Evolutionary conservation across 2,888 invertebrate genomes (phyloP), one percentile per base, ranked within the genome.

Genomic region (Drosophila melanocephala): DNA sequence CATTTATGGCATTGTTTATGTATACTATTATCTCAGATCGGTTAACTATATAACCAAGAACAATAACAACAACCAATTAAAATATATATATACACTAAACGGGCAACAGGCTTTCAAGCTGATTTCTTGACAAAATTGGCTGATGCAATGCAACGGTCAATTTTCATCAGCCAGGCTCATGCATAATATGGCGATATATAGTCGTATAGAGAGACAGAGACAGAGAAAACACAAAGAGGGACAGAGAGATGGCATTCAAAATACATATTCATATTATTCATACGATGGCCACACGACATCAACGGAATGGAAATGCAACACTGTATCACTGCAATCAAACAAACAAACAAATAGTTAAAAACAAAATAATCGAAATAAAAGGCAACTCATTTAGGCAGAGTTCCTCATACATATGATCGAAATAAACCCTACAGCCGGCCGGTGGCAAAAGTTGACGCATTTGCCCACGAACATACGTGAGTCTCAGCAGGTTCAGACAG

Each of bases 111-210:
- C 87, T 79, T 75, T 77, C 19, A 50, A 73, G 77, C 63, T 72
- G 77, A 79, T 84, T 75, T 82, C 71, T 74, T 68, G 56, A 58
- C 63, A 55, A 61, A 87, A 92, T 87, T 90, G 92, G 93, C 92
- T 93, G 93, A 93, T 93, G 93, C 93, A 93, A 93, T 93, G 81
- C 72, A 83, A 68, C 75, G 76, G 55, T 84, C 81, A 83, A 59
- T 84, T 93, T 90, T 88, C 93, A 86, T 92, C 91, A 93, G 78
- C 10, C 60, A 56, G 58, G 50, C 71, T 60, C 57, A 67, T 85
- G 81, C 85, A 83, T 85, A 85, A 83, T 72, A 63, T 65, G 9
- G 14, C 55, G 44, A 80, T 68, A 70, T 63, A 70, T 56, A 37
- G 28, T 56, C 19, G 56, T 37, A n/a, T 16, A 32, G 52, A 39